These are phyloP conservation scores for Cheilosia pagana DNA, from an alignment of 2,888 invertebrate species.

Conservation along the genomic window DNA sequence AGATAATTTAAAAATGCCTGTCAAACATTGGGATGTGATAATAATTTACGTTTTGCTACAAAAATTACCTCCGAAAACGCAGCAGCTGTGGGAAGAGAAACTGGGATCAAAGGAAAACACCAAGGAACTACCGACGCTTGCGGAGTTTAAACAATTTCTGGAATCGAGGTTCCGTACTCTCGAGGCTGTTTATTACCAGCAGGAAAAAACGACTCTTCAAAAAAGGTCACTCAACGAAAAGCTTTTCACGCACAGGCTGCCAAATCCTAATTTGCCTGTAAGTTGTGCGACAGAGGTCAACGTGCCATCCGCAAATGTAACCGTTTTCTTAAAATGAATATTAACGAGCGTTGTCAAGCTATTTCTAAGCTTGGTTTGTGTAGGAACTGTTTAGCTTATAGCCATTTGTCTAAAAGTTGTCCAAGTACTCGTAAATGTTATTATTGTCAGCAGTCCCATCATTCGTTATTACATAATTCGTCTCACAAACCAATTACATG, in stretches of 20 bases:
- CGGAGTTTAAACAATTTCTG: slow-evolving; percentile 1
- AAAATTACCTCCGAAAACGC: neutral
- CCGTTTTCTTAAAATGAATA: slow-evolving; percentile 29
- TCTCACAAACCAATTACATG: no score
- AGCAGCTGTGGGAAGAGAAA: slow-evolving; percentile 11
- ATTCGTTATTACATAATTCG: neutral
- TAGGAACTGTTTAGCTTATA: slow-evolving; percentile 13
- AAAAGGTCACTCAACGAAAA: neutral
- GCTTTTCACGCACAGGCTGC: slow-evolving; percentile 2
- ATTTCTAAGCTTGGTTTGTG: slow-evolving; percentile 3
- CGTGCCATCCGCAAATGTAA: slow-evolving; percentile 57
- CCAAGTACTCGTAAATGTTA: slow-evolving; percentile 1
- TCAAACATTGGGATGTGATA: neutral
- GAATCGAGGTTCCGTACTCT: slow-evolving; percentile 32
- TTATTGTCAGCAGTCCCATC: slow-evolving; percentile 1
- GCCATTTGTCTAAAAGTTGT: slow-evolving; percentile 1
- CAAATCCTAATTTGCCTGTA: slow-evolving; percentile 4
- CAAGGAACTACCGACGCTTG: slow-evolving; percentile 4
- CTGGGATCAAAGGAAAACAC: slow-evolving; percentile 17
- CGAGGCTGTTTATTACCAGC: slow-evolving; percentile 15
- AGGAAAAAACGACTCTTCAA: neutral
- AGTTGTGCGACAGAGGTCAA: slow-evolving; percentile 26
- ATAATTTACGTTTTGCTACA: slow-evolving; percentile 1
- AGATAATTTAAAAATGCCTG: neutral
- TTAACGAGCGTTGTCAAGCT: neutral